Evolutionary conservation across 2,888 invertebrate species (phyloP), one percentile per base, ranked within the genome.

Genomic region (Xylota segnis): DNA sequence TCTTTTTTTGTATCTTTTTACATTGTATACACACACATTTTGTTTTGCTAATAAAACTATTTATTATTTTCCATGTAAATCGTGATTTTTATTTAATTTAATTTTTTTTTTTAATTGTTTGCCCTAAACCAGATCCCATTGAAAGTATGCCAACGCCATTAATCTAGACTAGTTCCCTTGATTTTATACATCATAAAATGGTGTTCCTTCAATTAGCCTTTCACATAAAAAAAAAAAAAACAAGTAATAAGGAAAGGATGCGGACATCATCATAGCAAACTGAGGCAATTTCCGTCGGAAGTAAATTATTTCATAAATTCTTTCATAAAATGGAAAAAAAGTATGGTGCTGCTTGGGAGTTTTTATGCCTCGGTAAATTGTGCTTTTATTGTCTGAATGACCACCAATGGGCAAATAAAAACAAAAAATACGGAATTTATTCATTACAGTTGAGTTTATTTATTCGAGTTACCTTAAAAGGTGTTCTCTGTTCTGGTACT

Each of bases 71-170:
- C 27, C 5, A 79, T 65, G 29, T 37, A 5, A 83, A 61, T 47
- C 63, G 37, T 34, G 18, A 61, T 59, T 81, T 61, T 74, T 54
- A 40, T 1, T 74, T 81, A 40, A 12, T 63, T 43, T 14, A n/a
- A 34, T 52, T 27, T n/a, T 52, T 27, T n/a, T 65, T 5, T 45
- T 68, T n/a, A n/a, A n/a, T 63, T 27, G 5, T 58, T 63, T 58
- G 23, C 45, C 47, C 78, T 87, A 93, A 93, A 92, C 88, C 66
- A 89, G 89, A 88, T 89, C 90, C 91, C 89, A 89, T 87, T 83
- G 45, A 63, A 63, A 63, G 27, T 45, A 63, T 16, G 14, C 32
- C 40, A 16, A 45, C 6, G 16, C 16, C 40, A 29, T 45, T 16
- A 40, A 18, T 56, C 12, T 7, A 27, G 56, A 37, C 14, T 16